phyloP scores from a whole-genome alignment of 2,888 invertebrate species.

The Sinohyriopsis cumingii region DNA sequence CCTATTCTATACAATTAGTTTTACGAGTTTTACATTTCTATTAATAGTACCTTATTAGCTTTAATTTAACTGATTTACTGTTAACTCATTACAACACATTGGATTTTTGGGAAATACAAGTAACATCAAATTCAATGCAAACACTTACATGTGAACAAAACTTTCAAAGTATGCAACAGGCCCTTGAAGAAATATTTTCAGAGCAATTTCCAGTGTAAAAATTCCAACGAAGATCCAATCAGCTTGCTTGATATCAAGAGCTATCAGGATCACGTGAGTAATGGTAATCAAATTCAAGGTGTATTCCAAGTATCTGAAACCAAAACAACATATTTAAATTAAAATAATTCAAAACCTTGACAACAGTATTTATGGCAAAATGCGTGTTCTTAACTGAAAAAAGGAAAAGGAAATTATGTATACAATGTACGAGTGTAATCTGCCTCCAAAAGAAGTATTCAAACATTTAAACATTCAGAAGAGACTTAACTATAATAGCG shows the following conservation, averaged over 20 bases:
- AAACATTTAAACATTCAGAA: no score
- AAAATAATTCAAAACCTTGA: neutral
- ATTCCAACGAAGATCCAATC: constrained; percentile 71
- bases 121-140: neutral
- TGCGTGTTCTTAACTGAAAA: neutral
- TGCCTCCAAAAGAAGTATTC: no score
- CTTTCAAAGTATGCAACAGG: constrained; percentile 63
- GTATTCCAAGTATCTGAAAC: constrained; percentile 69
- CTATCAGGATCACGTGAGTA: constrained; percentile 71
- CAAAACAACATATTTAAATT: constrained; percentile 6
- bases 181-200: constrained; percentile 72
- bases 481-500: no score
- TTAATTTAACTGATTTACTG: no score
- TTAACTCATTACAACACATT: no score
- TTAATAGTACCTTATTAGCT: no score
- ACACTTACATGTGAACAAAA: constrained; percentile 71
- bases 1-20: no score
- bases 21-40: no score
- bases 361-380: neutral
- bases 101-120: neutral
- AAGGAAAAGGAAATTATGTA: neutral
- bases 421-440: neutral
- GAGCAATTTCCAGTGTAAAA: constrained; percentile 72
- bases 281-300: constrained; percentile 71
- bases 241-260: constrained; percentile 59